These are phyloP conservation scores for Hemibagrus guttatus DNA, from an alignment of 2,797 vertebrate species.

Conservation along the genomic window DNA sequence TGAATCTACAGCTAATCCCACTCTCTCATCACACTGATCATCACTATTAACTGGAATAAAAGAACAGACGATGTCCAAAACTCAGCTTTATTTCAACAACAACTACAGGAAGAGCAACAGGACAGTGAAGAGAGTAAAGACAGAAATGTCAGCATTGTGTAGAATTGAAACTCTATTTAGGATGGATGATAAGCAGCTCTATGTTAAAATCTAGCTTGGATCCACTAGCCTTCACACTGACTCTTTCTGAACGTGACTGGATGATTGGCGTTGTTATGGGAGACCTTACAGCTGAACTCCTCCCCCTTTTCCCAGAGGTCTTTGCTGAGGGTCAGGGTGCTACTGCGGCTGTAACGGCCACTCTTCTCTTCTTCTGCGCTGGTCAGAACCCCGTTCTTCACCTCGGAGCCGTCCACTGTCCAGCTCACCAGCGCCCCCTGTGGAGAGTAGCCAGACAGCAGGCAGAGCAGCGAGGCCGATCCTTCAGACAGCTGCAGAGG, in stretches of 20 bases:
- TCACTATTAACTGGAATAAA: neutral
- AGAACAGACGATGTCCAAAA: neutral
- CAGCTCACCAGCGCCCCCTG: too few species aligned
- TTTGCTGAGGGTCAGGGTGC: too few species aligned
- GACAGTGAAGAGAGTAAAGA: neutral
- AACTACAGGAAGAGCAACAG: neutral
- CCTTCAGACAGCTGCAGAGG: too few species aligned
- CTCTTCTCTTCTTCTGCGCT: too few species aligned
- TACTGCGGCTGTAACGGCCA: too few species aligned
- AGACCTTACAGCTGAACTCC: neutral
- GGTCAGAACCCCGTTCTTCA: too few species aligned
- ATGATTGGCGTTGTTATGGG: neutral
- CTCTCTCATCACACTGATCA: neutral
- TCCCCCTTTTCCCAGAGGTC: too few species aligned
- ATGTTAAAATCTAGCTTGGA: neutral
- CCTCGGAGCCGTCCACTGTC: too few species aligned
- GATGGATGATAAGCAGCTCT: neutral
- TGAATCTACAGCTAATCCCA: constrained; percentile 15
- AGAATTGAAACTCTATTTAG: neutral
- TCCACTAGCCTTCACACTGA: neutral
- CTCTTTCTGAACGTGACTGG: neutral
- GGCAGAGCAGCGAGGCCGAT: too few species aligned
- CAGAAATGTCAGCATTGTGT: neutral
- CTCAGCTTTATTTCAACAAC: neutral
- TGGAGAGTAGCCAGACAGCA: too few species aligned